Conservation (phyloP, 2,888 invertebrate genomes). For the Alitta virens region DNA sequence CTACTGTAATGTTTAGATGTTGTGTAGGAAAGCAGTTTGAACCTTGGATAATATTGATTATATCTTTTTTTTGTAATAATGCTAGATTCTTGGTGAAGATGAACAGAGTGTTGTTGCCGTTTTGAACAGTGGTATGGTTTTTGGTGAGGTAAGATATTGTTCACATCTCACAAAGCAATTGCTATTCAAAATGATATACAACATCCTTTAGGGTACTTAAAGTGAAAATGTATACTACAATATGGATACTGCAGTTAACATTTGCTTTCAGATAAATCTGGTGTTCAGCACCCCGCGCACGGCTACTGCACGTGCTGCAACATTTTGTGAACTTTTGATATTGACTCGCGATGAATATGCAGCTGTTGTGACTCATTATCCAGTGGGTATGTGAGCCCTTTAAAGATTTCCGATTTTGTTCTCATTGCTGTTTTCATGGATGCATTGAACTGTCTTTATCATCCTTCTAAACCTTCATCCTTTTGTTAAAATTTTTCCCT, state of each 20-base stretch:
- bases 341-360: constrained; percentile 24
- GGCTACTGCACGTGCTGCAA: constrained; percentile 26
- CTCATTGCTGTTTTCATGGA: too few relatives aligned
- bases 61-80: too few relatives aligned
- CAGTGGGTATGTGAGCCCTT: constrained; percentile 22
- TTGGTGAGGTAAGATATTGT: constrained; percentile 26
- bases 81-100: constrained; percentile 23
- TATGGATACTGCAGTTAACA: too few relatives aligned
- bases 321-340: constrained; percentile 29
- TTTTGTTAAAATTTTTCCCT: too few relatives aligned
- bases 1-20: background rate
- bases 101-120: constrained; percentile 22
- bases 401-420: too few relatives aligned
- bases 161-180: background rate
- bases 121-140: constrained; percentile 22
- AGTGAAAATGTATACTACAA: too few relatives aligned
- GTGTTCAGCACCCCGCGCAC: constrained; percentile 24
- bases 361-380: constrained; percentile 18
- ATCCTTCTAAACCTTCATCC: too few relatives aligned
- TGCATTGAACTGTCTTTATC: too few relatives aligned
- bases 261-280: constrained; percentile 24
- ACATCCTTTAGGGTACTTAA: too few relatives aligned
- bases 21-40: too few relatives aligned
- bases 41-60: too few relatives aligned
- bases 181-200: background rate